Evolutionary conservation across 1,140 invertebrate genomes (phyloP).

Genomic region (Cherax quadricarinatus): DNA sequence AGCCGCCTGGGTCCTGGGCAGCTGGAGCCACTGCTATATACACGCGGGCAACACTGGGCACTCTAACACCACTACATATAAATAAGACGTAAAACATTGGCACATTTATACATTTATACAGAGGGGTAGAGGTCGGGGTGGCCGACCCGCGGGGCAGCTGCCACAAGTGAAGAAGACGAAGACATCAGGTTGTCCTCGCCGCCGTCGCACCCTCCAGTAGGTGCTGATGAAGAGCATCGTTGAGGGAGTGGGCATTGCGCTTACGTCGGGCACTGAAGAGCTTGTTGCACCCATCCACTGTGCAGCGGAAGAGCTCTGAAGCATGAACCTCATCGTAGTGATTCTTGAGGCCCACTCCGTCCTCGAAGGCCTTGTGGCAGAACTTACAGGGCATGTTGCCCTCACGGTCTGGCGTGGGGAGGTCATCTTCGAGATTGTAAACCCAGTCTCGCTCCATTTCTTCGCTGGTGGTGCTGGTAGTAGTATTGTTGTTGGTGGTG

Average conservation of each 20-base stretch:
- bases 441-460: slow-evolving; percentile 48
- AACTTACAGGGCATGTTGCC: slow-evolving; percentile 83
- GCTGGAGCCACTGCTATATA: slow-evolving; percentile 61
- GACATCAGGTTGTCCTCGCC: slow-evolving; percentile 58
- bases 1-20: slow-evolving; percentile 31
- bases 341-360: slow-evolving; percentile 81
- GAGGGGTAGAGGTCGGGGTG: slow-evolving; percentile 34
- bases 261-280: slow-evolving; percentile 87
- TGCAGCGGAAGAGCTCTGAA: slow-evolving; percentile 86
- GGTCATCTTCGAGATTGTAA: slow-evolving; percentile 74
- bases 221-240: slow-evolving; percentile 75
- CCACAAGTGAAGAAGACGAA: slow-evolving; percentile 16
- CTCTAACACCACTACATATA: slow-evolving; percentile 70
- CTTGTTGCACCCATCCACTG: slow-evolving; percentile 87
- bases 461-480: slow-evolving; percentile 75
- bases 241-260: slow-evolving; percentile 84
- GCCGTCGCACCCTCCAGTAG: slow-evolving; percentile 45
- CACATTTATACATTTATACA: slow-evolving; percentile 72
- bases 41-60: slow-evolving; percentile 66
- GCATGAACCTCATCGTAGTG: slow-evolving; percentile 84
- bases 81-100: slow-evolving; percentile 72
- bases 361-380: slow-evolving; percentile 82
- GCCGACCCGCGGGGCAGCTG: neutral
- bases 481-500: slow-evolving; percentile 71
- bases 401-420: slow-evolving; percentile 77